A percentile compares a stretch with the other conserved stretches of the same genome.
Conservation (phyloP, 2,888 invertebrate species). For the Rhopalosiphum nymphaeae region DNA sequence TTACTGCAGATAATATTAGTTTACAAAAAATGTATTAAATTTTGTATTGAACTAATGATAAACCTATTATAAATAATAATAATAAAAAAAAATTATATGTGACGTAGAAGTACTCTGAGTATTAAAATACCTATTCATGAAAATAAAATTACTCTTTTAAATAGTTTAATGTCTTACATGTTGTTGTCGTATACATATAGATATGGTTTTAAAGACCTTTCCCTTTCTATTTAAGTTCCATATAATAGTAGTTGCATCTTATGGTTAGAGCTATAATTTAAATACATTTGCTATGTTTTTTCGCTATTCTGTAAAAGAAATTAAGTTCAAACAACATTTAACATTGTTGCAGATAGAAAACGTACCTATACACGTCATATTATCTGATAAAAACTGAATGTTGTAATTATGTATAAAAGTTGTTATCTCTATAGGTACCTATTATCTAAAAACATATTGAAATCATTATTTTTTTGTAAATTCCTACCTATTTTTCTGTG, state of each 20-base stretch:
- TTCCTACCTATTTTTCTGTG: neutral
- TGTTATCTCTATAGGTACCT: neutral
- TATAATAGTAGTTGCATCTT: neutral
- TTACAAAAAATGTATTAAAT: neutral
- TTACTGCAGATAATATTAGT: neutral
- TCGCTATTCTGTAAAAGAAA: neutral
- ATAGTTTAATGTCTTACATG: neutral
- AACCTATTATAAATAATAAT: neutral
- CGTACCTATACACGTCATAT: neutral
- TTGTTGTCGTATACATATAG: neutral
- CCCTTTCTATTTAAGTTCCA: neutral
- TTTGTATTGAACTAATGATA: neutral
- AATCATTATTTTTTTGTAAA: neutral
- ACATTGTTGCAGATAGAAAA: neutral
- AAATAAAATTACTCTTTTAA: neutral
- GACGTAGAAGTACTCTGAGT: neutral
- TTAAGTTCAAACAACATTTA: neutral
- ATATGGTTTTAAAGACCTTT: neutral
- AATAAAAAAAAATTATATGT: neutral
- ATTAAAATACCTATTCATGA: neutral
- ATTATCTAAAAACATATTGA: neutral
- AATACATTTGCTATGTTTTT: neutral
- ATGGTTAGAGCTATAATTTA: neutral
- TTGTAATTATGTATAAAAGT: neutral
- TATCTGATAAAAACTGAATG: neutral